These are phyloP conservation scores for Phalacrocorax aristotelis DNA, from an alignment of 2,113 vertebrate species.

Conservation along the genomic window DNA sequence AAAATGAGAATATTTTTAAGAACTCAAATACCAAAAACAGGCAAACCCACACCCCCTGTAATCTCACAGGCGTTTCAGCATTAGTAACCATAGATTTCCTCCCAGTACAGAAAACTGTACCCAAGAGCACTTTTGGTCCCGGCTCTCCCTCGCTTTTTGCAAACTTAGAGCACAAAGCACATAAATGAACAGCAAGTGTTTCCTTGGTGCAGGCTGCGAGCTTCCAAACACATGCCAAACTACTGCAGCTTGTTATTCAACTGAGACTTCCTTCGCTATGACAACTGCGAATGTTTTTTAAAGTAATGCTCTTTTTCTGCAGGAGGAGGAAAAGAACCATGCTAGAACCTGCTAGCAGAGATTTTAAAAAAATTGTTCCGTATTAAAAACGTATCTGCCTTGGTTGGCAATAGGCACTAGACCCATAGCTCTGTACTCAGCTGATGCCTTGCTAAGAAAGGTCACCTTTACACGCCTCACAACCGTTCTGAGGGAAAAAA, in stretches of 20 bases:
- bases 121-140: neutral
- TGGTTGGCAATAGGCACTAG: neutral
- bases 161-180: neutral
- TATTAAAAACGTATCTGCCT: neutral
- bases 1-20: neutral
- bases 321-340: neutral
- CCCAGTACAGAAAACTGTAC: neutral
- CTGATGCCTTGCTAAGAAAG: neutral
- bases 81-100: neutral
- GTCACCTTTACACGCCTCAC: neutral
- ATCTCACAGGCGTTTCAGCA: neutral
- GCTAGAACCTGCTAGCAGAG: neutral
- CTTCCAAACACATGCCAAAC: neutral
- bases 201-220: neutral
- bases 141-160: fast-evolving
- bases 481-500: neutral
- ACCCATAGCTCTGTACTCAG: neutral
- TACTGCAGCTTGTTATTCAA: constrained; percentile 2
- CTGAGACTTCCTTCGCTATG: constrained; percentile 28
- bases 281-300: constrained; percentile 27
- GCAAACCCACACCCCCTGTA: neutral
- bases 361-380: neutral
- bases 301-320: constrained; percentile 36
- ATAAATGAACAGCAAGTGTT: constrained; percentile 6
- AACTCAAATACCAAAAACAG: neutral